Evolutionary conservation across 2,888 invertebrate genomes (phyloP).

Genomic region (Dasysyrphus albostriatus): DNA sequence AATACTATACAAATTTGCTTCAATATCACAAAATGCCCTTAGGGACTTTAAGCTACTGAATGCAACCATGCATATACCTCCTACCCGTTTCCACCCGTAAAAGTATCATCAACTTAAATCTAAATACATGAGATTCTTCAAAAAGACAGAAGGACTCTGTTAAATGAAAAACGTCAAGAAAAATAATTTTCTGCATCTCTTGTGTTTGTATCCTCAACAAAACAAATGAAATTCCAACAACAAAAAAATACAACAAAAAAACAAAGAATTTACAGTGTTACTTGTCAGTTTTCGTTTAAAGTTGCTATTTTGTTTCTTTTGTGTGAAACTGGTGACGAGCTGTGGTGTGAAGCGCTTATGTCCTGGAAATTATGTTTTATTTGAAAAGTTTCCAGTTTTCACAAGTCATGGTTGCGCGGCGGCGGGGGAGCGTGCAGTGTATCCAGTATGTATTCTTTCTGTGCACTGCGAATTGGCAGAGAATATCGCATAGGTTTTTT

Average conservation of each 20-base stretch:
- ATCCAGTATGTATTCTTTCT: no score
- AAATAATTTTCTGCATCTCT: constrained; percentile 38
- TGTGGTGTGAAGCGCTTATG: constrained; percentile 34
- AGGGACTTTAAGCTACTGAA: background rate
- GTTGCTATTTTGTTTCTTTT: constrained; percentile 20
- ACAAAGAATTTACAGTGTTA: constrained; percentile 17
- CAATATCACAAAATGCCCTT: no score
- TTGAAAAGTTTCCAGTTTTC: constrained; percentile 39
- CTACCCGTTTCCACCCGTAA: background rate
- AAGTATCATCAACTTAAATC: constrained; percentile 35
- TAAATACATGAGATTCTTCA: constrained; percentile 47
- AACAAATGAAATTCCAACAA: constrained; percentile 42
- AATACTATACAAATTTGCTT: no score
- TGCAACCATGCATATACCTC: background rate
- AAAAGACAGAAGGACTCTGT: constrained; percentile 25
- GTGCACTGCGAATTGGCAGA: constrained; percentile 1
- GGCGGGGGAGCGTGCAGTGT: background rate
- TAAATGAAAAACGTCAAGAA: constrained; percentile 49
- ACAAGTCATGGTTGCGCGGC: background rate
- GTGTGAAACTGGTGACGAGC: background rate
- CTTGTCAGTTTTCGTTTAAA: constrained; percentile 10
- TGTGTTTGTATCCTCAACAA: constrained; percentile 11
- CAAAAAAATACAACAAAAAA: background rate
- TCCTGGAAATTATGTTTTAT: constrained; percentile 50
- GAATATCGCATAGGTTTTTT: background rate